Percentiles rank a stretch among this genome's conserved stretches.
These are phyloP conservation scores for Chaetodon trifasciatus DNA, from an alignment of 2,797 vertebrate species.

Conservation along the genomic window DNA sequence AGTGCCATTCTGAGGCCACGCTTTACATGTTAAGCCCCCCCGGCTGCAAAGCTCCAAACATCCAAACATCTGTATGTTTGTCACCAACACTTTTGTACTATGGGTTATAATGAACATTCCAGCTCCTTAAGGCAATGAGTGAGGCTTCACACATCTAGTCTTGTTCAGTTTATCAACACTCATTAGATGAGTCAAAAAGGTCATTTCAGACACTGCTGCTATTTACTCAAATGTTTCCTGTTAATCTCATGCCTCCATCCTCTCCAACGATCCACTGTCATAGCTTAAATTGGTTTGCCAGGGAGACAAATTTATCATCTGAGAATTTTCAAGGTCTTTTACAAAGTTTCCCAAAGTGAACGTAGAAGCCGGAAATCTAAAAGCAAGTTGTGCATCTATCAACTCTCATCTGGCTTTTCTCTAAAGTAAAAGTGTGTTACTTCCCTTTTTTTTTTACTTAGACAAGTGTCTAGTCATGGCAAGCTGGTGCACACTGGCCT, in stretches of 20 bases:
- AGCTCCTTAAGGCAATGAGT: background rate
- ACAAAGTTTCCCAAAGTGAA: constrained; percentile 65
- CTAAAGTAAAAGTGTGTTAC: constrained; percentile 81
- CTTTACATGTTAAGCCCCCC: constrained; percentile 48
- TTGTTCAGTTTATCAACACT: constrained; percentile 24
- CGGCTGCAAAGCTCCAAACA: constrained; percentile 13
- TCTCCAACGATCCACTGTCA: constrained; percentile 15
- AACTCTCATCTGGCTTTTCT: constrained; percentile 76
- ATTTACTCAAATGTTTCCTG: constrained; percentile 9
- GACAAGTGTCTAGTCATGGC: constrained; percentile 85
- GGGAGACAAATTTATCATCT: constrained; percentile 49
- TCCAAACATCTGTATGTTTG: constrained; percentile 21
- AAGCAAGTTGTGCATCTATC: constrained; percentile 76
- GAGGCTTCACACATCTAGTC: constrained; percentile 17
- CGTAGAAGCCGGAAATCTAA: constrained; percentile 55
- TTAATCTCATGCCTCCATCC: background rate
- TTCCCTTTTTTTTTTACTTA: constrained; percentile 63
- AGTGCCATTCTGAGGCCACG: constrained; percentile 35
- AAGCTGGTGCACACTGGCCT: constrained; percentile 83
- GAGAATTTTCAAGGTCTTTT: constrained; percentile 70
- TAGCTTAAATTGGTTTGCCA: constrained; percentile 40
- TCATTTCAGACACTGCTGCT: constrained; percentile 22
- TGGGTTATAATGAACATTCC: background rate
- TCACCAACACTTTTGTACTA: constrained; percentile 9
- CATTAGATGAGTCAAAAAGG: constrained; percentile 38